Evolutionary conservation across 1,140 invertebrate species (phyloP).

Genomic region (Procambarus virginalis): DNA sequence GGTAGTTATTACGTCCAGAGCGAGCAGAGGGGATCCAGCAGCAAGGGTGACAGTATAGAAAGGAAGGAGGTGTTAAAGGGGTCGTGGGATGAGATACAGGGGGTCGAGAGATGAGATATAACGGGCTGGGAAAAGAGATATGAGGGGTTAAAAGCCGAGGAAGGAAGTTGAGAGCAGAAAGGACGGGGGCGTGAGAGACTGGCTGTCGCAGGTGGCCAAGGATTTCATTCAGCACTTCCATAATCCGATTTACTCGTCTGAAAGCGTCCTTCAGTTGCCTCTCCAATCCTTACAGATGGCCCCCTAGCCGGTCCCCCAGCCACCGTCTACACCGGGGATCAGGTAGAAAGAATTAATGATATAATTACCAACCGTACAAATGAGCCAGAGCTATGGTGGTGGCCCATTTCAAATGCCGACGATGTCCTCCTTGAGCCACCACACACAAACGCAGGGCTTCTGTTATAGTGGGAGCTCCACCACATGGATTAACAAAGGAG

Average conservation of each 20-base stretch:
- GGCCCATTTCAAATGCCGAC: slow-evolving; percentile 16
- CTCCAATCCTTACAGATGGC: slow-evolving; percentile 22
- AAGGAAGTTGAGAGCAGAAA: background rate
- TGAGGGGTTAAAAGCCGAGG: background rate
- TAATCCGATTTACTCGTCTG: slow-evolving; percentile 27
- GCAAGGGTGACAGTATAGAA: slow-evolving; percentile 11
- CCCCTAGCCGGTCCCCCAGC: background rate
- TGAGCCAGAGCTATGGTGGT: slow-evolving; percentile 7
- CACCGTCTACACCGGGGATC: background rate
- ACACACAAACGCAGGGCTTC: background rate
- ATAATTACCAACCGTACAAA: background rate
- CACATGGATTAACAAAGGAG: slow-evolving; percentile 28
- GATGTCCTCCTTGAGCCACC: slow-evolving; percentile 5
- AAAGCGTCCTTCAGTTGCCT: background rate
- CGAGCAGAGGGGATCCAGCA: background rate
- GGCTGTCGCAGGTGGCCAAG: slow-evolving; percentile 13
- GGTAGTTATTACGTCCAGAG: slow-evolving; percentile 38
- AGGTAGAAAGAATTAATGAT: slow-evolving; percentile 40
- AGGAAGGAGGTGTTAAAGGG: slow-evolving; percentile 10
- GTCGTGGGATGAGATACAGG: slow-evolving; percentile 12
- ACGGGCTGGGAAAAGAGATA: background rate
- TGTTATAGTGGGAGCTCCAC: background rate
- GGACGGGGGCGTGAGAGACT: background rate
- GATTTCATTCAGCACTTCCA: slow-evolving; percentile 20
- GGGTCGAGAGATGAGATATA: background rate